These are phyloP conservation scores for Periophthalmus modestus DNA, from an alignment of 2,113 vertebrate species.

Conservation along the genomic window DNA sequence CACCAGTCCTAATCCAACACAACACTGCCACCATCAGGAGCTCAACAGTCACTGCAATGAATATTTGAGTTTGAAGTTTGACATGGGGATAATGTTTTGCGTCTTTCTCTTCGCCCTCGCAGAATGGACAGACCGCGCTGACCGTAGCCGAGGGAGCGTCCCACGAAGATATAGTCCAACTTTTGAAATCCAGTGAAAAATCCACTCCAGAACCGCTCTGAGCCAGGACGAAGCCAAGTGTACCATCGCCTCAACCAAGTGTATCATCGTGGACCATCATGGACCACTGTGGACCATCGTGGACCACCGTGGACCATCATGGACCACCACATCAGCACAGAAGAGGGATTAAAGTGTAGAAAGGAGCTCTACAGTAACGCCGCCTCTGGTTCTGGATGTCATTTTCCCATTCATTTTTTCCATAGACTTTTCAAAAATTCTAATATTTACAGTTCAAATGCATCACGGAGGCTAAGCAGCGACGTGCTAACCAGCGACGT, in stretches of 20 bases:
- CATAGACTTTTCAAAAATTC: too few species aligned
- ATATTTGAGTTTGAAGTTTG: background rate
- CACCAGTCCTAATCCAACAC: conserved; percentile 20
- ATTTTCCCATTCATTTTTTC: too few species aligned
- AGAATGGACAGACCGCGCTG: conserved; percentile 87
- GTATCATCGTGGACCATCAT: too few species aligned
- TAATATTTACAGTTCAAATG: too few species aligned
- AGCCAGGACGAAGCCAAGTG: conserved; percentile 18
- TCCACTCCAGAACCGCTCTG: conserved; percentile 53
- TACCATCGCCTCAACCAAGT: background rate
- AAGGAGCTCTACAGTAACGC: background rate
- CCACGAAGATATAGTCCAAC: conserved; percentile 80
- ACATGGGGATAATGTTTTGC: background rate
- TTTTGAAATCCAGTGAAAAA: conserved; percentile 76
- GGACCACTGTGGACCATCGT: too few species aligned
- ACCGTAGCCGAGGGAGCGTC: conserved; percentile 77
- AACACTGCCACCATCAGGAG: conserved; percentile 64
- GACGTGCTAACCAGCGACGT: too few species aligned
- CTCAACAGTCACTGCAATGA: conserved; percentile 33
- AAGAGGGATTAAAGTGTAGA: background rate
- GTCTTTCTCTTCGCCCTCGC: conserved; percentile 15
- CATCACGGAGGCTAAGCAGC: too few species aligned
- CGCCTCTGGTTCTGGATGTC: too few species aligned
- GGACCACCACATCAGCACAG: background rate
- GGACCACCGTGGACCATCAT: too few species aligned